A percentile compares a stretch with the other conserved stretches of the same genome.
phyloP scores from a whole-genome alignment of 2,113 vertebrate genomes.

The Synchiropus splendidus region DNA sequence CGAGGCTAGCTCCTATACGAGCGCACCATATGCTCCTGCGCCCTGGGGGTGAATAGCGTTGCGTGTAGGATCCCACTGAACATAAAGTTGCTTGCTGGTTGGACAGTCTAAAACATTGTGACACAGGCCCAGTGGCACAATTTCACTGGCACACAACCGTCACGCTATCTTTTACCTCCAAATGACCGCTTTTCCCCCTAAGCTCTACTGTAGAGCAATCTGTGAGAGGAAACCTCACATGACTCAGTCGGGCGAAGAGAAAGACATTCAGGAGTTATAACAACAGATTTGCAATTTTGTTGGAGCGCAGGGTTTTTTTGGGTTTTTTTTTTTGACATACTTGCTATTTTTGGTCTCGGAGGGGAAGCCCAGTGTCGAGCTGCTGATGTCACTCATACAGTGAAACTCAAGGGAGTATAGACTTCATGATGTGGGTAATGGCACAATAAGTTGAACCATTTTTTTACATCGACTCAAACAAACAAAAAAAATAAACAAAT shows the following conservation, averaged over 20 bases:
- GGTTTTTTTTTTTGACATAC: too few species aligned
- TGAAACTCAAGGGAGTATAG: too few species aligned
- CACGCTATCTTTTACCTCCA: slow-evolving; percentile 25
- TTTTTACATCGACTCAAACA: too few species aligned
- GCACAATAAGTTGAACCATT: too few species aligned
- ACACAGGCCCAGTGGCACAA: slow-evolving; percentile 34
- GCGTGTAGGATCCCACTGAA: slow-evolving; percentile 19
- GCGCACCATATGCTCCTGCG: slow-evolving; percentile 3
- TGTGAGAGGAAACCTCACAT: neutral
- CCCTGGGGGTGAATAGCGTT: slow-evolving; percentile 15
- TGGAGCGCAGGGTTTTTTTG: neutral
- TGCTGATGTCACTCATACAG: slow-evolving; percentile 17
- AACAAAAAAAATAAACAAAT: too few species aligned
- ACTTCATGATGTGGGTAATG: too few species aligned
- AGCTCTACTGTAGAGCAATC: slow-evolving; percentile 6
- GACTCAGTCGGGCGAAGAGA: neutral
- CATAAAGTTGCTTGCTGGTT: slow-evolving; percentile 17
- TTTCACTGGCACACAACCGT: slow-evolving; percentile 36
- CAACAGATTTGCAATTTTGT: neutral
- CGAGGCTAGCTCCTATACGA: too few species aligned
- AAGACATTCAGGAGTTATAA: neutral
- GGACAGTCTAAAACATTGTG: slow-evolving; percentile 13
- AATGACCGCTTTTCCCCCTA: slow-evolving; percentile 4
- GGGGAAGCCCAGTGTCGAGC: slow-evolving; percentile 29
- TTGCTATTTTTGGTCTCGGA: neutral